Evolutionary conservation across 2,888 invertebrate species (phyloP).

Genomic region (Nasonovia ribisnigri): DNA sequence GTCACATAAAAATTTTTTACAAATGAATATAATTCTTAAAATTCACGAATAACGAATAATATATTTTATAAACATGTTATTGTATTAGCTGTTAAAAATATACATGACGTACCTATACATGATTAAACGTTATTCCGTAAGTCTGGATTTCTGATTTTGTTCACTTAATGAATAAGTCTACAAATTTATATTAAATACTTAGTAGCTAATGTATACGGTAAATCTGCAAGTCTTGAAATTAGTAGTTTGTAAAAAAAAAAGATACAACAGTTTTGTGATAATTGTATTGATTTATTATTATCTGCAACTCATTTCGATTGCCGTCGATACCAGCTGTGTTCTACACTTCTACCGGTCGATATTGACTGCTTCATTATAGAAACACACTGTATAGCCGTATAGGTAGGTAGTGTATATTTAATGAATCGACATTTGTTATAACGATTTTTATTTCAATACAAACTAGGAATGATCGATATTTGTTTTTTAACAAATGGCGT

Average conservation of each 20-base stretch:
- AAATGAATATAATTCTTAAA: neutral
- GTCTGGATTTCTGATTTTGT: neutral
- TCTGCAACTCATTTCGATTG: neutral
- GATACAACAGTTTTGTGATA: neutral
- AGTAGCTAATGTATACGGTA: neutral
- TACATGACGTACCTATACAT: neutral
- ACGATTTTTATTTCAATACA: neutral
- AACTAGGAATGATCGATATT: neutral
- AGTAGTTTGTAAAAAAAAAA: neutral
- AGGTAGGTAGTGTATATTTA: neutral
- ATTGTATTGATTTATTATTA: neutral
- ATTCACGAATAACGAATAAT: neutral
- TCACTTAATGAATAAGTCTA: neutral
- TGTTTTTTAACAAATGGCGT: neutral
- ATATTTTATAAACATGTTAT: neutral
- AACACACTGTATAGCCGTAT: neutral
- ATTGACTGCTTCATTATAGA: neutral
- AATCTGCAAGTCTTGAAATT: neutral
- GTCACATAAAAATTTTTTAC: neutral
- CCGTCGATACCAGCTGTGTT: neutral
- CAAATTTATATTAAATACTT: neutral
- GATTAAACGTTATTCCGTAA: neutral
- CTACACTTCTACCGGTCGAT: neutral
- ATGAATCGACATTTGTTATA: neutral
- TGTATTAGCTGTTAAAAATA: neutral